Conservation (phyloP, 2,113 vertebrate species). For the Triplophysa siluroides region DNA sequence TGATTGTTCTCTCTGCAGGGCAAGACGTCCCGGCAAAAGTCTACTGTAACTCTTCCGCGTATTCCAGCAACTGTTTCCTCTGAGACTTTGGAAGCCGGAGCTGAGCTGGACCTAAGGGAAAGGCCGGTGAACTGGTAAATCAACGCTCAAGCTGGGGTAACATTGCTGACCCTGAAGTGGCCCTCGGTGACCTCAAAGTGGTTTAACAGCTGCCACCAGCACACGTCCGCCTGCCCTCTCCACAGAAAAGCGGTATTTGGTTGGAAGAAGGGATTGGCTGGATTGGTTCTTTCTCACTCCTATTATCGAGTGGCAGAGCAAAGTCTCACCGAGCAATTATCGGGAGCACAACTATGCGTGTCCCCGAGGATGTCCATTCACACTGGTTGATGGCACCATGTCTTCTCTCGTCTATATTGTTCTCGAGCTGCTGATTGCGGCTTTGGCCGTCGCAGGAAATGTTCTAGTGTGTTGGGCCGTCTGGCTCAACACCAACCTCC, state of each 20-base stretch:
- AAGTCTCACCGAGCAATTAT: slow-evolving; percentile 19
- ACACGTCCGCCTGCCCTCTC: neutral
- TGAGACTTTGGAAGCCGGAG: neutral
- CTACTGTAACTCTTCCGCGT: neutral
- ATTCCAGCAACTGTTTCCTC: slow-evolving; percentile 21
- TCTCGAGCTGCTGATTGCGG: slow-evolving; percentile 89
- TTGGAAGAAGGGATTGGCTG: neutral
- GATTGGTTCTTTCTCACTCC: slow-evolving; percentile 13
- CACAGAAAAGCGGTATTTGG: neutral
- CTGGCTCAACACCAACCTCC: slow-evolving; percentile 90
- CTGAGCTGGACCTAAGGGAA: slow-evolving; percentile 14
- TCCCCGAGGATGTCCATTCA: slow-evolving; percentile 59
- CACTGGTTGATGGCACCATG: slow-evolving; percentile 54
- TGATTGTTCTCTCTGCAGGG: slow-evolving; percentile 53
- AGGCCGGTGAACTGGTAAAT: neutral
- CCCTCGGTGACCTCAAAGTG: neutral
- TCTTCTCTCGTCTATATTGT: slow-evolving; percentile 78
- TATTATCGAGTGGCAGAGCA: slow-evolving; percentile 6
- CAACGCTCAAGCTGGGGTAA: neutral
- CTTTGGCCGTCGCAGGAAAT: slow-evolving; percentile 89
- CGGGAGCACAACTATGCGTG: slow-evolving; percentile 78
- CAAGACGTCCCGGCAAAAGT: slow-evolving; percentile 34
- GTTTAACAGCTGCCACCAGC: neutral
- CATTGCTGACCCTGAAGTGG: neutral
- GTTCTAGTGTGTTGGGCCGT: slow-evolving; percentile 96